Evolutionary conservation across 2,797 vertebrate genomes (phyloP).

Genomic region (Danio tinwini): DNA sequence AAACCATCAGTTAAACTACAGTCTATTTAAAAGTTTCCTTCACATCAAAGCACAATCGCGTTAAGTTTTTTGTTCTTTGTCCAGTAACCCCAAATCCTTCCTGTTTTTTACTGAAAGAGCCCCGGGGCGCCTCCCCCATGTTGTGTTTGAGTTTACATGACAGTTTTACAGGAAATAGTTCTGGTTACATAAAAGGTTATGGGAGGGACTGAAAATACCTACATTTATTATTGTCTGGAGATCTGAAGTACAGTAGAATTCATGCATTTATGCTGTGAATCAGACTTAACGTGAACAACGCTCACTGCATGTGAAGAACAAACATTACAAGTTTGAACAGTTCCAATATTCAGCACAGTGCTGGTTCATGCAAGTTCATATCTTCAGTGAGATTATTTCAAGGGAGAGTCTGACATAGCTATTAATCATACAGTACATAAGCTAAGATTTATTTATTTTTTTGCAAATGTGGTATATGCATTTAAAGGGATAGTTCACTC

Average conservation of each 20-base stretch:
- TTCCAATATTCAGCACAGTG: not conserved
- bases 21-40: not conserved
- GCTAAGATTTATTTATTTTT: not conserved
- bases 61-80: not conserved
- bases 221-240: not conserved
- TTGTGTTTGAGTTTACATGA: not conserved
- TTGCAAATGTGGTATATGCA: not conserved
- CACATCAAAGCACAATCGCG: not conserved
- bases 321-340: constrained; percentile 1
- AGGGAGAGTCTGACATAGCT: not conserved
- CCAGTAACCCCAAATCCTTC: not conserved
- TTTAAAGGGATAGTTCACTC: no score
- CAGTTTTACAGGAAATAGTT: constrained; percentile 6
- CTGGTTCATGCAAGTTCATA: not conserved
- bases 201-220: not conserved
- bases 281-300: not conserved
- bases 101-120: not conserved
- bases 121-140: not conserved
- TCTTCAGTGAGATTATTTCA: not conserved
- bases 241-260: not conserved
- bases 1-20: not conserved
- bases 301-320: not conserved
- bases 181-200: constrained; percentile 6
- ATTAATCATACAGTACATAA: not conserved
- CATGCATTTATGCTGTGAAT: not conserved